These are phyloP conservation scores for Lithodes maja DNA, from an alignment of 2,888 invertebrate species.

Conservation along the genomic window DNA sequence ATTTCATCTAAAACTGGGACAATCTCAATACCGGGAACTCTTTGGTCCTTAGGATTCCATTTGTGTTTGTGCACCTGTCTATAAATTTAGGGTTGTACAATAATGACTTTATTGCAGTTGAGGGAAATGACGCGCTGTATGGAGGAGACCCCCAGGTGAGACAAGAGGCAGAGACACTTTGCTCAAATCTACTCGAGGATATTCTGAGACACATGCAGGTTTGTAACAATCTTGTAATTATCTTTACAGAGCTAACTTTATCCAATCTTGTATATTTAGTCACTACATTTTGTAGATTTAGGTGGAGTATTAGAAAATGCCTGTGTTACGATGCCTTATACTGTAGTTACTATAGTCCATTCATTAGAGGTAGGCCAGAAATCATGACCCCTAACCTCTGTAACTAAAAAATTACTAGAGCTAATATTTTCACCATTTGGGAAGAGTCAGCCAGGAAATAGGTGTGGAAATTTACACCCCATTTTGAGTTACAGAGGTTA, in stretches of 20 bases:
- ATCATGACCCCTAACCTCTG: too few relatives aligned
- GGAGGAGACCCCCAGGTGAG: slow-evolving; percentile 82
- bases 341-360: too few relatives aligned
- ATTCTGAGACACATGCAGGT: slow-evolving; percentile 55
- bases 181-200: slow-evolving; percentile 44
- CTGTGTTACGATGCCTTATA: neutral
- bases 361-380: too few relatives aligned
- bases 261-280: neutral
- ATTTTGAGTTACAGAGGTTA: too few relatives aligned
- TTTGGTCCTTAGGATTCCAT: neutral
- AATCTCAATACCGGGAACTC: too few relatives aligned
- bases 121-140: slow-evolving; percentile 94
- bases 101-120: slow-evolving; percentile 79
- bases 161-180: slow-evolving; percentile 51
- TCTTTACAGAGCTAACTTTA: too few relatives aligned
- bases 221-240: neutral
- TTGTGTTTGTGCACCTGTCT: neutral
- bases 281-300: neutral
- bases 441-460: neutral
- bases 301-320: neutral
- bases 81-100: neutral
- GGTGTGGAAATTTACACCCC: neutral
- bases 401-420: too few relatives aligned
- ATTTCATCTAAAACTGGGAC: too few relatives aligned
- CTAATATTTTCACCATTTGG: too few relatives aligned